Conservation (phyloP, 2,888 invertebrate genomes). For the Mythimna impura region DNA sequence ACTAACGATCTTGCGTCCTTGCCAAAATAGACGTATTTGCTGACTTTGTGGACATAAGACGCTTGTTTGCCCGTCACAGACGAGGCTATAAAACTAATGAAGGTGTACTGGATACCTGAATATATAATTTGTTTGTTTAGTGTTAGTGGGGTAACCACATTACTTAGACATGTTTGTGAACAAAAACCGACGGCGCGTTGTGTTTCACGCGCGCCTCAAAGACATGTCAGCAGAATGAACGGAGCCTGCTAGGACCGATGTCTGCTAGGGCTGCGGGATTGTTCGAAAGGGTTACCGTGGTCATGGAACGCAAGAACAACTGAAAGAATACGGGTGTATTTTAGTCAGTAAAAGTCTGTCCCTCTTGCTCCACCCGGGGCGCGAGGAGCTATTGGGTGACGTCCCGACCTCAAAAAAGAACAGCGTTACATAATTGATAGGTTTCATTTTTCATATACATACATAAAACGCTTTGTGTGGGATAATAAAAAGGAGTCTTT, state of each 20-base stretch:
- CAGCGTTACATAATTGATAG: constrained; percentile 6
- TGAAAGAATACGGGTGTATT: too few species aligned
- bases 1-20: constrained; percentile 20
- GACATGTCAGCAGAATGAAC: too few species aligned
- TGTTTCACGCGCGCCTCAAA: too few species aligned
- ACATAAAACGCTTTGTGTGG: too few species aligned
- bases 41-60: constrained; percentile 20
- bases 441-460: constrained; percentile 27
- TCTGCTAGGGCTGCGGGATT: too few species aligned
- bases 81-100: constrained; percentile 38
- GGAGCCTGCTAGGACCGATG: too few species aligned
- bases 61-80: constrained; percentile 20
- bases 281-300: too few species aligned
- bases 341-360: too few species aligned
- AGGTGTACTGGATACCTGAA: constrained; percentile 22
- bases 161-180: background rate
- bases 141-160: constrained; percentile 1
- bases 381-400: too few species aligned
- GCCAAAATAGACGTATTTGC: constrained; percentile 34
- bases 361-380: too few species aligned
- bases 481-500: background rate
- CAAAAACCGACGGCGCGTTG: background rate
- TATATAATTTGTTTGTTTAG: constrained; percentile 23
- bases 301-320: too few species aligned
- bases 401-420: too few species aligned